Percentiles rank a stretch among this genome's conserved stretches.
These are phyloP conservation scores for Erannis defoliaria DNA, from an alignment of 2,888 invertebrate species.

Conservation along the genomic window DNA sequence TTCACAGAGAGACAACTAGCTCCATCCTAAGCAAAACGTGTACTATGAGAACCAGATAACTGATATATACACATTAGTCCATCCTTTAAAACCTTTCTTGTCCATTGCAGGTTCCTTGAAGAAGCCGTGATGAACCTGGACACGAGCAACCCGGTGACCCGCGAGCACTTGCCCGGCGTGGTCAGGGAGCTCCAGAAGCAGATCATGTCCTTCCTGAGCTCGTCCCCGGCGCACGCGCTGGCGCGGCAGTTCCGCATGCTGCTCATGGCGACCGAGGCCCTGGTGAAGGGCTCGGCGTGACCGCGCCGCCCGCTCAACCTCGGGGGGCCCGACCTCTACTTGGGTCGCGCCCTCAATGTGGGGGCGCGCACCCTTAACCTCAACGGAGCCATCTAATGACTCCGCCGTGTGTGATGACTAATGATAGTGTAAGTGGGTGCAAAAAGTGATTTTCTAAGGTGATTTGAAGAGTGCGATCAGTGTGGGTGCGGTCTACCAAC, in stretches of 20 bases:
- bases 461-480: background rate
- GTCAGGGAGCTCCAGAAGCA: constrained; percentile 92
- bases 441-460: constrained; percentile 9
- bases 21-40: too few species aligned
- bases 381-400: constrained; percentile 10
- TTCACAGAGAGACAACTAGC: too few species aligned
- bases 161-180: constrained; percentile 93
- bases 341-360: background rate
- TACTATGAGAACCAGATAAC: too few species aligned
- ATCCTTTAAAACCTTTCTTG: background rate
- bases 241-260: constrained; percentile 89
- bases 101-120: constrained; percentile 91
- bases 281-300: constrained; percentile 76
- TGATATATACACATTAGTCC: background rate
- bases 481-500: background rate
- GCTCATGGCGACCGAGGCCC: constrained; percentile 89
- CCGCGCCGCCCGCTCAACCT: constrained; percentile 36
- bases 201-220: constrained; percentile 89
- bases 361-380: background rate
- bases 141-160: constrained; percentile 90
- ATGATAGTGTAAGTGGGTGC: constrained; percentile 10
- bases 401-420: constrained; percentile 3
- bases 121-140: constrained; percentile 95
- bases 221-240: constrained; percentile 89
- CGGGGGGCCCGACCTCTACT: background rate